Conservation (phyloP, 2,797 vertebrate species). For the Astyanax mexicanus region DNA sequence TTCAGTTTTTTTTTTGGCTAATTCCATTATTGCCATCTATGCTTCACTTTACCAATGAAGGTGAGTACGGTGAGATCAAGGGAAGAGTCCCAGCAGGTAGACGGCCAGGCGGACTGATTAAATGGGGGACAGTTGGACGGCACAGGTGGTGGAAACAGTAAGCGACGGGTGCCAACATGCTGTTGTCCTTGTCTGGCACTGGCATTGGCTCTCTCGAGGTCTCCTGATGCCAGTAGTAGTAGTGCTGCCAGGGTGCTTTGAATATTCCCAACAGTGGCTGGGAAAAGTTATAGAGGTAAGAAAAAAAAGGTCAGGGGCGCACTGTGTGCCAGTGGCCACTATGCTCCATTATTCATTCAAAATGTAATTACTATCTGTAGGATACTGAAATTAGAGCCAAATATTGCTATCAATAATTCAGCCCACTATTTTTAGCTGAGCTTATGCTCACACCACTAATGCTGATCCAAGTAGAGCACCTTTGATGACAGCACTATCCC, state of each 20-base stretch:
- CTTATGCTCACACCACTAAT: too few relatives aligned
- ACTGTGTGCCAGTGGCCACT: not conserved
- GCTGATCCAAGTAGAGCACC: too few relatives aligned
- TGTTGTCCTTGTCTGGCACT: constrained; percentile 9
- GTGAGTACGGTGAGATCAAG: constrained; percentile 4
- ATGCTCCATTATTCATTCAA: not conserved
- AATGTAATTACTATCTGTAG: not conserved
- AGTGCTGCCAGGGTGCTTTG: not conserved
- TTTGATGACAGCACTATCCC: too few relatives aligned
- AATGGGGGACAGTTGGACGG: constrained; percentile 62
- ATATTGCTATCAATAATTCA: not conserved
- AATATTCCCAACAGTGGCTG: constrained; percentile 5
- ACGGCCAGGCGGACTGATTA: constrained; percentile 32
- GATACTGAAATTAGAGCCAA: not conserved
- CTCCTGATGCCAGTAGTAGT: not conserved
- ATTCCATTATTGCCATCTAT: constrained; percentile 8
- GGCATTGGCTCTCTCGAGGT: constrained; percentile 8
- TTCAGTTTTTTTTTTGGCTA: constrained; percentile 13
- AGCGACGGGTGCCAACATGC: constrained; percentile 14
- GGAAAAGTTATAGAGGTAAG: not conserved
- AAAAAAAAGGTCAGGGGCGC: too few relatives aligned
- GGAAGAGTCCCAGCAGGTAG: constrained; percentile 25
- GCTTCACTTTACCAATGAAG: not conserved
- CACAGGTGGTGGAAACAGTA: constrained; percentile 57
- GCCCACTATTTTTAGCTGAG: not conserved